These are phyloP conservation scores for Conchocele bisecta DNA, from an alignment of 2,888 invertebrate genomes.

Conservation along the genomic window DNA sequence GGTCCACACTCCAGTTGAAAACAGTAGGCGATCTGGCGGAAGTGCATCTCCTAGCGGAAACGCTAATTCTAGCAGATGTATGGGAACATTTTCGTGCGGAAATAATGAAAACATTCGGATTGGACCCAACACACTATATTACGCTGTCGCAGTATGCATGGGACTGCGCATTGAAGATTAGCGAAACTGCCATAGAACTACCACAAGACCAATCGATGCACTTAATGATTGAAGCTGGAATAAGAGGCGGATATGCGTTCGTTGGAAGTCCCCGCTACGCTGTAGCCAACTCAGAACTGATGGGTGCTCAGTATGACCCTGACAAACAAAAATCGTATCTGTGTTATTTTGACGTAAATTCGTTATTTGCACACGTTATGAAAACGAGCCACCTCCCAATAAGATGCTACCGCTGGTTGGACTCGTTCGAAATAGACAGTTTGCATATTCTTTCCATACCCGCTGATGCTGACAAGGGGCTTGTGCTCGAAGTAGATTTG, in stretches of 20 bases:
- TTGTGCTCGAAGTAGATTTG: conserved; percentile 5
- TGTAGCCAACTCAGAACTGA: not conserved
- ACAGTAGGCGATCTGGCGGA: too few relatives aligned
- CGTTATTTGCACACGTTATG: not conserved
- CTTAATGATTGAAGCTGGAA: conserved; percentile 7
- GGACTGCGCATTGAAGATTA: conserved; percentile 8
- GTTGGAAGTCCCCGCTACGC: conserved; percentile 8
- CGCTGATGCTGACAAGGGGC: not conserved
- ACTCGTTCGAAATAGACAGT: not conserved
- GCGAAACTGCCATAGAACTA: not conserved
- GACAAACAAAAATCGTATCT: not conserved
- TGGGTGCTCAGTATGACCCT: conserved; percentile 1
- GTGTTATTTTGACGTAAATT: conserved; percentile 7
- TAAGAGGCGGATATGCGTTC: conserved; percentile 10
- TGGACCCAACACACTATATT: conserved; percentile 2
- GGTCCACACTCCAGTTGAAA: too few relatives aligned
- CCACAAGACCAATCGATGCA: not conserved
- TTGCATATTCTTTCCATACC: not conserved
- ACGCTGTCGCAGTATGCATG: conserved; percentile 2
- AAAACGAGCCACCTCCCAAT: not conserved
- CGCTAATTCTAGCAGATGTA: not conserved
- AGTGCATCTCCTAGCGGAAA: too few relatives aligned
- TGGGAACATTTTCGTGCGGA: not conserved
- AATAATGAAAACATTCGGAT: not conserved
- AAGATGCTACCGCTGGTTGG: not conserved